These are phyloP conservation scores for Ispidina lecontei DNA, from an alignment of 2,797 vertebrate species.

Conservation along the genomic window DNA sequence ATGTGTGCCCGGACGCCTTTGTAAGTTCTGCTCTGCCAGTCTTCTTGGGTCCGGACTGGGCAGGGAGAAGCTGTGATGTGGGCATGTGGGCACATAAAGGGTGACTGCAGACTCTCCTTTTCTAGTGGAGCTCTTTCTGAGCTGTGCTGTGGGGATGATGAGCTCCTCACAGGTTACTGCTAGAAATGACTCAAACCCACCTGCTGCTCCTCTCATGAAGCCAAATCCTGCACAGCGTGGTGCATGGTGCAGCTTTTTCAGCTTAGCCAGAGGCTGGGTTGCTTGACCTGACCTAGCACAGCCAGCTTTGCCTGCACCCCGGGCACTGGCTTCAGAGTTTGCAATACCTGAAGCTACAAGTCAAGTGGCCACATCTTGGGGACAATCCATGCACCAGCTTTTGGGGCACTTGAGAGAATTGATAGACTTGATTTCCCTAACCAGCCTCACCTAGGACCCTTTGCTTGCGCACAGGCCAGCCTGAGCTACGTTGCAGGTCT, in stretches of 20 bases:
- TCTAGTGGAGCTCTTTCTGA: neutral
- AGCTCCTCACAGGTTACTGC: neutral
- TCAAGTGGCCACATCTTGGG: too few species aligned
- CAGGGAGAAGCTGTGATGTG: accelerated
- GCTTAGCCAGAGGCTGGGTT: neutral
- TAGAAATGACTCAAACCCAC: neutral
- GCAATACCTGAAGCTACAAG: neutral
- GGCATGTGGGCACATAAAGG: accelerated
- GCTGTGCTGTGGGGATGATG: neutral
- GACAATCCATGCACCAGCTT: too few species aligned
- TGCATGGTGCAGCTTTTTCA: neutral
- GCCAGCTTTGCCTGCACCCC: neutral
- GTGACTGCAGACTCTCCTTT: neutral
- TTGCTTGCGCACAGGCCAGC: neutral
- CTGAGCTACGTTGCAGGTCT: neutral
- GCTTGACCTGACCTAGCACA: accelerated
- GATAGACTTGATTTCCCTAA: neutral
- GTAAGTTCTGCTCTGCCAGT: neutral
- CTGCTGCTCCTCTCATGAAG: accelerated
- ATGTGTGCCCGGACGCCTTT: neutral
- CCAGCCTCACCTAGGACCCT: neutral
- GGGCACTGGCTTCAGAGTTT: neutral
- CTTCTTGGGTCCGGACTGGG: neutral
- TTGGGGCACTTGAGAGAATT: too few species aligned
- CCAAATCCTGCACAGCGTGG: neutral